Evolutionary conservation across 2,888 invertebrate species (phyloP), one percentile per base, ranked within the genome.

Genomic region (Mechanitis messenoides): DNA sequence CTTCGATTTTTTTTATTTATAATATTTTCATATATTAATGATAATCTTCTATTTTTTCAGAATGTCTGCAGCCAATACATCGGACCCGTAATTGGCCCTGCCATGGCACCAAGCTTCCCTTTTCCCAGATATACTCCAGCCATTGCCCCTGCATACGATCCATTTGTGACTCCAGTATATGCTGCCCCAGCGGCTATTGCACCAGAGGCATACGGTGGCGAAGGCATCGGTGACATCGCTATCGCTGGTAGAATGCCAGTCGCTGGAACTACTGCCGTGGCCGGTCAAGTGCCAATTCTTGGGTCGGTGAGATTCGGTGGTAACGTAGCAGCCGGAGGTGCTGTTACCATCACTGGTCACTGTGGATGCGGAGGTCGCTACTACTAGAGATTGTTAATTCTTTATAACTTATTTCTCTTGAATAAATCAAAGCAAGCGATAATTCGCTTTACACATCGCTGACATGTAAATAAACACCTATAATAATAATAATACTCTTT

Each of bases 231-330:
- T 45, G 67, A 72, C 53, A 63, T 75, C 7, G 66, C 65, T 38
- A 69, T 73, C 42, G 65, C 71, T 3, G 72, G 78, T 9, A 73
- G 74, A 59, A 64, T 79, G 64, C 72, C 71, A 60, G 70, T 73
- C 33, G 54, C 62, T 59, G 71, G 77, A 62, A 71, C 64, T 56
- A 75, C 77, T 53, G 65, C 71, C 57, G 72, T 78, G 33, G 68
- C 70, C 7, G 77, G 79, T 56, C 73, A 73, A 58, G 72, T 78
- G 38, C 79, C 80, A 50, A 74, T 77, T 60, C 71, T 75, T 38
- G 77, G 79, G 58, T 70, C 74, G 20, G 79, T 78, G 12, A 68
- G 68, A 28, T 76, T 76, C 72, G 66, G 69, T 33, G 78, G 79
- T 12, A n/a, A 50, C 11, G 50, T 50, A 28, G 31, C 28, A 9